A percentile compares a stretch with the other conserved stretches of the same genome.
Conservation (phyloP, 2,113 vertebrate species). For the Laterallus jamaicensis region DNA sequence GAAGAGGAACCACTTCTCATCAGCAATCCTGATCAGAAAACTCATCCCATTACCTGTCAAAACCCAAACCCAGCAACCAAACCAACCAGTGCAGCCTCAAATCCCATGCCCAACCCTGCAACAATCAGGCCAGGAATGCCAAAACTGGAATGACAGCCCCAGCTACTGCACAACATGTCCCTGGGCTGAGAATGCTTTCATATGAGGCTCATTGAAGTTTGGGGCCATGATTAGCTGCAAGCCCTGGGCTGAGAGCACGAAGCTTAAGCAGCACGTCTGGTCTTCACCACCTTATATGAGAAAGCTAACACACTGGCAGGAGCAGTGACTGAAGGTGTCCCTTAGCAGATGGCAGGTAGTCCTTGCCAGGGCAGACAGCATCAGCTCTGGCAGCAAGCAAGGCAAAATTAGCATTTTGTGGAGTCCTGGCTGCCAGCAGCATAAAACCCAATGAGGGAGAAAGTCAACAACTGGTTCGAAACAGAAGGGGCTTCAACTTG, state of each 20-base stretch:
- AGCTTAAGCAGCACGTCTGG: neutral
- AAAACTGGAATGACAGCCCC: neutral
- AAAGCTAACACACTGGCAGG: neutral
- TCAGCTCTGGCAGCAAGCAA: neutral
- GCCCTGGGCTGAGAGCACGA: neutral
- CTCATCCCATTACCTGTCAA: neutral
- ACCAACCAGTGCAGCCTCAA: neutral
- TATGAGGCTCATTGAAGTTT: neutral
- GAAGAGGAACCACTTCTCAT: neutral
- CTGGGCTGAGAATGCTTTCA: neutral
- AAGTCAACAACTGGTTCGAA: neutral
- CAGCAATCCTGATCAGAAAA: neutral
- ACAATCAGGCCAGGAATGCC: neutral
- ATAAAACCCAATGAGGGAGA: neutral
- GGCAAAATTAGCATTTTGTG: neutral
- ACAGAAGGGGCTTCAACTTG: neutral
- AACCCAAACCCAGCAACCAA: neutral
- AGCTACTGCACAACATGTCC: neutral
- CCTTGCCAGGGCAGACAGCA: neutral
- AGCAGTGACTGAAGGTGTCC: neutral
- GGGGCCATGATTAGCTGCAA: neutral
- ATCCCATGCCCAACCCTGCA: neutral
- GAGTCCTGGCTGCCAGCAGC: neutral
- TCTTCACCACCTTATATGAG: neutral
- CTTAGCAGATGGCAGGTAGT: constrained; percentile 1